Evolutionary conservation across 2,113 vertebrate species (phyloP).

Genomic region (rat (Rattus norvegicus)): GRCr8 NC_086026.1:124514001-124514500

Average conservation of each 20-base stretch:
- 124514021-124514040: not conserved
- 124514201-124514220: not conserved
- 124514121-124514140: not conserved
- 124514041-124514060: not conserved
- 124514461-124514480: not conserved
- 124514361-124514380: conserved; percentile 17
- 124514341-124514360: not conserved
- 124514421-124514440: not conserved
- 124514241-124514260: not conserved
- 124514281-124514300: not conserved
- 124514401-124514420: not conserved
- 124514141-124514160: not conserved
- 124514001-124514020: not conserved
- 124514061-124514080: too few relatives aligned
- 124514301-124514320: conserved; percentile 14
- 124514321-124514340: not conserved
- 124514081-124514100: too few relatives aligned
- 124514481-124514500: not conserved
- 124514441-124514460: not conserved
- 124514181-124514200: not conserved
- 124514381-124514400: not conserved
- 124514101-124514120: not conserved
- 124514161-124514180: not conserved
- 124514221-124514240: not conserved
- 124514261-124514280: not conserved